phyloP scores from a whole-genome alignment of 2,113 vertebrate species.

The Stercorarius parasiticus region DNA sequence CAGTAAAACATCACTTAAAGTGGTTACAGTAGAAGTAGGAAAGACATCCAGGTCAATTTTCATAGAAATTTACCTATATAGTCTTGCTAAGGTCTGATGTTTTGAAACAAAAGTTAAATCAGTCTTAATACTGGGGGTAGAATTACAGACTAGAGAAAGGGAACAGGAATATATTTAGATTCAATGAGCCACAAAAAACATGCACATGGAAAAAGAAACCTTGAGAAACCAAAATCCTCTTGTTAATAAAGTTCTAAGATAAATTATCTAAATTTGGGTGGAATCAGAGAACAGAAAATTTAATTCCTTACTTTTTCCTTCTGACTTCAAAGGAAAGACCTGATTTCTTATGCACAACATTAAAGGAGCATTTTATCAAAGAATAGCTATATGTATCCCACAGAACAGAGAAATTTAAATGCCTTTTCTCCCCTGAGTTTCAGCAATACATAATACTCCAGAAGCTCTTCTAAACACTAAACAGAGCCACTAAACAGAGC shows the following conservation, averaged over 20 bases:
- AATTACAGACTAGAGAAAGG: not conserved
- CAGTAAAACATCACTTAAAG: not conserved
- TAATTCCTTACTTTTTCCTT: not conserved
- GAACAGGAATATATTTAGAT: not conserved
- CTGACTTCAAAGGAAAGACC: not conserved
- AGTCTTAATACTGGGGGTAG: not conserved
- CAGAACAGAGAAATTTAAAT: not conserved
- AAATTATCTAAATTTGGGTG: not conserved
- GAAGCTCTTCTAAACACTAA: not conserved
- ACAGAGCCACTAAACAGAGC: not conserved
- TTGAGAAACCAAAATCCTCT: not conserved
- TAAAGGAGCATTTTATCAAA: slow-evolving; percentile 9
- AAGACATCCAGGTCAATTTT: not conserved
- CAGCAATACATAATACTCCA: not conserved
- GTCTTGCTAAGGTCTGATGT: not conserved
- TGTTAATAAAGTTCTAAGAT: not conserved
- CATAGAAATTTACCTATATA: not conserved
- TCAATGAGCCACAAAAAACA: not conserved
- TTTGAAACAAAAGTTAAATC: not conserved
- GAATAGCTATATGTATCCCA: not conserved
- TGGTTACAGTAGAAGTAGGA: not conserved
- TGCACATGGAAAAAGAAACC: not conserved
- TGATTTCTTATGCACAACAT: not conserved
- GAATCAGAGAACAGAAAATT: not conserved
- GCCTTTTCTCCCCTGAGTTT: not conserved